Evolutionary conservation across 2,113 vertebrate genomes (phyloP), one percentile per base, ranked within the genome.

Genomic region (Poecile atricapillus): DNA sequence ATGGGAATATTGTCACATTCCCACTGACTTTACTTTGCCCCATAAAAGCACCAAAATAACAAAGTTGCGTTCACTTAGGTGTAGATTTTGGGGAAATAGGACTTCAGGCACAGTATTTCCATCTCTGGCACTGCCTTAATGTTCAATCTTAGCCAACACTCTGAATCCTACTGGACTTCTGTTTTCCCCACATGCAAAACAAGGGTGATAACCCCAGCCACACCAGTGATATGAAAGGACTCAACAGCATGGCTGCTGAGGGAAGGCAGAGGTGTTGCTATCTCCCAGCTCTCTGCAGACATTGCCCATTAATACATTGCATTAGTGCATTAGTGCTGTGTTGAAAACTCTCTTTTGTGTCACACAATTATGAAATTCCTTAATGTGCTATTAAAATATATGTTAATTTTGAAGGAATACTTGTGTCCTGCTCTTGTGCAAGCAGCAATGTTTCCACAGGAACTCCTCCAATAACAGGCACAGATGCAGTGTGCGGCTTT

Each of bases 361-460:
- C 73, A 59, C 5, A 52, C 0, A 5, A 71, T 97, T 94, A 94
- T 12, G 62, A 96, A 94, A 98, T 39, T 37, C 75, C 73, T 91
- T 62, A 46, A 70, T 33, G 41, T 75, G 71, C 74, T 90, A 90
- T 93, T 96, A 96, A 95, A 92, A 94, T 89, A 73, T 63, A 87
- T 80, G 74, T 25, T 95, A 89, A 87, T 94, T 81, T 71, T 63
- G 80, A 87, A 95, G 84, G 91, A 83, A 46, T 27, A 21, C 33
- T 16, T 33, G 87, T 39, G 93, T 70, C 68, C 65, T 81, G 67
- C 15, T 83, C 27, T 91, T 96, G 93, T 87, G 77, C 90, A 95
- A 97, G 44, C 25, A 23, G 44, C 67, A 60, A 20, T 8, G 59
- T 65, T 88, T 81, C 89, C 41, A 94, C 20, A 5, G 94, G 90